Conservation (phyloP, 2,797 vertebrate genomes). For the Lepus townsendii region DNA sequence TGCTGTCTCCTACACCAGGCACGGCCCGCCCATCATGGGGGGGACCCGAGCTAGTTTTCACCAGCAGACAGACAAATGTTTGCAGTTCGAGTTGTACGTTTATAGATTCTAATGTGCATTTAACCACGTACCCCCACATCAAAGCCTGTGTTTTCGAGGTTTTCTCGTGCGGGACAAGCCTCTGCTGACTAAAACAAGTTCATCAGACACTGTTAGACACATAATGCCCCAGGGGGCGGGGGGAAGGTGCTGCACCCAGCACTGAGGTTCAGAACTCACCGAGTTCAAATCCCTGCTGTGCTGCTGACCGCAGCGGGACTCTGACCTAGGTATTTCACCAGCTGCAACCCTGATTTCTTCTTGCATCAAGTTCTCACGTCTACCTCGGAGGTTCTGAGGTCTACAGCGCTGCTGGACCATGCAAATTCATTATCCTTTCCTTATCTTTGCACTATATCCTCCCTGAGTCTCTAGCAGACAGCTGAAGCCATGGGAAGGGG, state of each 20-base stretch:
- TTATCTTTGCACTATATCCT: neutral
- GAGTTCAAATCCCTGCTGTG: neutral
- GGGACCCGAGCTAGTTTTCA: neutral
- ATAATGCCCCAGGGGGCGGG: neutral
- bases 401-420: neutral
- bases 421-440: neutral
- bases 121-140: neutral
- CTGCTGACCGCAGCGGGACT: neutral
- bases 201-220: neutral
- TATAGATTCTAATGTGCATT: neutral
- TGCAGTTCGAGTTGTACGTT: neutral
- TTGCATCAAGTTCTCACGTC: neutral
- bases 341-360: neutral
- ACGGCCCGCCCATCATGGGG: fast-evolving
- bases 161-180: neutral
- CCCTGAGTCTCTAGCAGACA: neutral
- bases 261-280: neutral
- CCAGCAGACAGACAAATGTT: neutral
- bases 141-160: neutral
- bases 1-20: fast-evolving
- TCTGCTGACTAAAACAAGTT: neutral
- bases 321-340: neutral
- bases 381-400: neutral
- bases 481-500: neutral
- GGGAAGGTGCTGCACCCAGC: neutral